phyloP scores from a whole-genome alignment of 2,797 vertebrate genomes.

The Phrynocephalus vlangalii region DNA sequence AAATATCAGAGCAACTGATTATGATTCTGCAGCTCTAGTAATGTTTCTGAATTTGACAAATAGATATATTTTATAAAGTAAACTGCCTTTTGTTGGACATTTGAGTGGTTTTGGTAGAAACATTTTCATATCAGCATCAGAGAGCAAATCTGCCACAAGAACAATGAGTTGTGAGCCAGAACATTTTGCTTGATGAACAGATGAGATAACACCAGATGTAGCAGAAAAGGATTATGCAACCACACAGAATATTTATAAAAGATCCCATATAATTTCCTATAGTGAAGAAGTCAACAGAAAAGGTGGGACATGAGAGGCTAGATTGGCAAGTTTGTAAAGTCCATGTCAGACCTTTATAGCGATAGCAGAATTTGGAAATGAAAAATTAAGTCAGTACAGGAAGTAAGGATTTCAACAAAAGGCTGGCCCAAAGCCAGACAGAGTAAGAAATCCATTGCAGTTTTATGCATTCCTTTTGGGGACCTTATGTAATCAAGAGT shows the following conservation, averaged over 20 bases:
- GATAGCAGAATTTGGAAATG: neutral
- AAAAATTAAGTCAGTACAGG: neutral
- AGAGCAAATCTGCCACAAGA: neutral
- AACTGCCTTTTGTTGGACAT: neutral
- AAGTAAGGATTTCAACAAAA: neutral
- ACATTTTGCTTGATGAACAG: neutral
- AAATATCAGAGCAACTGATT: neutral
- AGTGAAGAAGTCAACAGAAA: neutral
- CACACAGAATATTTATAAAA: slow-evolving; percentile 1
- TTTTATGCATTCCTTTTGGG: neutral
- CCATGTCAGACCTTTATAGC: neutral
- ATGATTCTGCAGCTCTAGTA: neutral
- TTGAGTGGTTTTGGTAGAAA: neutral
- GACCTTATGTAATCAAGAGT: neutral
- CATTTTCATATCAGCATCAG: neutral
- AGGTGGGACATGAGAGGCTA: neutral
- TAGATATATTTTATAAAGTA: neutral
- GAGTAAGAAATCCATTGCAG: neutral
- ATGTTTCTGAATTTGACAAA: neutral
- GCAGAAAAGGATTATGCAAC: neutral
- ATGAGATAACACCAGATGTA: neutral
- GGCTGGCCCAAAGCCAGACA: neutral
- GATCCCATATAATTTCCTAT: neutral
- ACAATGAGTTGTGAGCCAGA: neutral
- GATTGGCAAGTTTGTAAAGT: neutral